Base-by-base conservation (phyloP, 2,797 vertebrate species). In the Nasua narica region DNA sequence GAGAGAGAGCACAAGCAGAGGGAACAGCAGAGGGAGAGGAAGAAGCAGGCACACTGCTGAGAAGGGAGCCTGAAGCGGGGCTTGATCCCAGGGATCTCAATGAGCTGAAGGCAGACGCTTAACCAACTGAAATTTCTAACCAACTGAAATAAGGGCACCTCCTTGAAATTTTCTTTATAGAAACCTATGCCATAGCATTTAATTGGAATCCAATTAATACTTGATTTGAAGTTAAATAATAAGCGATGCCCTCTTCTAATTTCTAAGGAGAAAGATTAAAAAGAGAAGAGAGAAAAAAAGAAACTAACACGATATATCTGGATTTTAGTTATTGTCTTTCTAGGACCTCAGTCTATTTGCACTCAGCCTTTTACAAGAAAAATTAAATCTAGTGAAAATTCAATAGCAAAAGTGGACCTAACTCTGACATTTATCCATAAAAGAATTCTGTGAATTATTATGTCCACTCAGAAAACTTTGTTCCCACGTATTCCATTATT, bases 371-470 rank as follows among this genome's bases (percentile, higher is more conserved):
- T 78, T 67, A 32, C 16, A 90, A 46, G 27, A 77, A 67, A 86
- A 86, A 87, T 91, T 70, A 91, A 83, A 81, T 67, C 27, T 84
- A 79, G 7, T 72, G n/a, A 77, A 91, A 90, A 70, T 91, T 91
- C 16, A 85, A 9, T 35, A 91, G 69, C 7, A 77, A 82, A 58
- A 74, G 35, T 92, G 8, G 18, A 69, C 40, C 46, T 32, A 87
- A 72, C n/a, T 70, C 54, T 85, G 60, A 29, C 52, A 69, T 29
- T 70, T 43, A 15, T 43, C 11, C 40, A 82, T 23, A 40, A 32
- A 27, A 8, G 9, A 60, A 69, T 74, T 70, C 2, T 40, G 23
- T 96, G 37, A 90, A 88, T 82, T 91, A 88, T 81, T 27, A 43
- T 1, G 1, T 46, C 27, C 37, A 85, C 32, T 37, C 48, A 81